A percentile compares a stretch with the other conserved stretches of the same genome.
phyloP scores from a whole-genome alignment of 1,140 invertebrate species.

The Tetraneura akinire region DNA sequence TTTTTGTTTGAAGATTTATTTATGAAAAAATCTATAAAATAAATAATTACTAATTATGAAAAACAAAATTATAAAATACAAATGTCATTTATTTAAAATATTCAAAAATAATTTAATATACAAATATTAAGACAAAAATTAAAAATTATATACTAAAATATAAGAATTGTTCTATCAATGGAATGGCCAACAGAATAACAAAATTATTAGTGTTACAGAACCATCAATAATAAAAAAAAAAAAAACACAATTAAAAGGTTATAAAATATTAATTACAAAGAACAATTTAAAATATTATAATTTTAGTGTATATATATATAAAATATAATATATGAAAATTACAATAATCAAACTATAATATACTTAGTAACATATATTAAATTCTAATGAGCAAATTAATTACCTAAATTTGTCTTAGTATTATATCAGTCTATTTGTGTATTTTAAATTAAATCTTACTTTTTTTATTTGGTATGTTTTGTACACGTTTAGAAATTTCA shows the following conservation, averaged over 20 bases:
- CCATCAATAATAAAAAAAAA: not conserved
- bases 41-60: not conserved
- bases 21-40: no score
- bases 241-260: no score
- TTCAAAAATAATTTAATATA: slow-evolving; percentile 6
- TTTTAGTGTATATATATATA: not conserved
- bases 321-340: slow-evolving; percentile 27
- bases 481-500: slow-evolving; percentile 7
- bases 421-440: slow-evolving; percentile 30
- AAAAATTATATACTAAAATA: not conserved
- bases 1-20: no score
- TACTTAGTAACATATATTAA: slow-evolving; percentile 29
- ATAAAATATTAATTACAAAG: no score
- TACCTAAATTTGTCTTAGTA: slow-evolving; percentile 21
- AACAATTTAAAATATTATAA: not conserved
- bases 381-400: slow-evolving; percentile 47
- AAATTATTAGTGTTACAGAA: not conserved
- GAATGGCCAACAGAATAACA: not conserved
- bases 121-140: not conserved
- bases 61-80: not conserved
- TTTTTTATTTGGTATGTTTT: slow-evolving; percentile 38
- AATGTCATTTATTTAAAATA: not conserved
- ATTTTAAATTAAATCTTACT: slow-evolving; percentile 16
- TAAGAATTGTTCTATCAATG: not conserved
- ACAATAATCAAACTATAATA: slow-evolving; percentile 13